A percentile compares a stretch with the other conserved stretches of the same genome.
Evolutionary conservation across 2,113 vertebrate species (phyloP).

Genomic region (Mionectes macconnelli): DNA sequence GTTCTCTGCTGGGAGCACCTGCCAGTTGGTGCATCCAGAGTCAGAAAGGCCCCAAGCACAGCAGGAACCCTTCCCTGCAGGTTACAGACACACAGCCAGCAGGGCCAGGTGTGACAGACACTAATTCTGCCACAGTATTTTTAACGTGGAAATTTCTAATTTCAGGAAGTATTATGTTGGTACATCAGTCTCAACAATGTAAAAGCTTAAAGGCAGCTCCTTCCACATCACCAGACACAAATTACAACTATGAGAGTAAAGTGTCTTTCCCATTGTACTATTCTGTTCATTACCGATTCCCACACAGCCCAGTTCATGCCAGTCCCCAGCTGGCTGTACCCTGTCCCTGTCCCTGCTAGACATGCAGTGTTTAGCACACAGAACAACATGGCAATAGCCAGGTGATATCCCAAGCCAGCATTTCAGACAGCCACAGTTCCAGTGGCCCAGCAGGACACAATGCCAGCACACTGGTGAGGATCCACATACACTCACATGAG

Average conservation of each 20-base stretch:
- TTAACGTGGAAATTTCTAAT: background rate
- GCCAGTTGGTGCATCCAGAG: background rate
- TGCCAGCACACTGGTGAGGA: background rate
- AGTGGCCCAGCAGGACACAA: background rate
- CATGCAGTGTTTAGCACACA: fast-evolving
- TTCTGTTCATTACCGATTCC: background rate
- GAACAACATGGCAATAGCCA: background rate
- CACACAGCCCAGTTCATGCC: background rate
- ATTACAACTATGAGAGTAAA: background rate
- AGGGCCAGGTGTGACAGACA: background rate
- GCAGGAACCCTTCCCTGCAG: background rate
- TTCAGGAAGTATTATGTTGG: background rate
- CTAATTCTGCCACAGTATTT: background rate
- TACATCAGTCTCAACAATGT: background rate
- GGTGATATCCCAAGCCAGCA: background rate
- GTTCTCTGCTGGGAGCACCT: background rate
- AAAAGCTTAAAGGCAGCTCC: background rate
- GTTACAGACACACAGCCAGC: background rate
- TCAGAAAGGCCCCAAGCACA: background rate
- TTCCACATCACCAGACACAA: background rate
- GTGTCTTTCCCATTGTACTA: background rate
- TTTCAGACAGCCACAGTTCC: background rate
- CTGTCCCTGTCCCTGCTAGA: background rate
- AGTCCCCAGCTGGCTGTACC: background rate
- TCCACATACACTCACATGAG: fast-evolving